phyloP scores from a whole-genome alignment of 2,888 invertebrate species.

The Leptarthrus brevirostris region DNA sequence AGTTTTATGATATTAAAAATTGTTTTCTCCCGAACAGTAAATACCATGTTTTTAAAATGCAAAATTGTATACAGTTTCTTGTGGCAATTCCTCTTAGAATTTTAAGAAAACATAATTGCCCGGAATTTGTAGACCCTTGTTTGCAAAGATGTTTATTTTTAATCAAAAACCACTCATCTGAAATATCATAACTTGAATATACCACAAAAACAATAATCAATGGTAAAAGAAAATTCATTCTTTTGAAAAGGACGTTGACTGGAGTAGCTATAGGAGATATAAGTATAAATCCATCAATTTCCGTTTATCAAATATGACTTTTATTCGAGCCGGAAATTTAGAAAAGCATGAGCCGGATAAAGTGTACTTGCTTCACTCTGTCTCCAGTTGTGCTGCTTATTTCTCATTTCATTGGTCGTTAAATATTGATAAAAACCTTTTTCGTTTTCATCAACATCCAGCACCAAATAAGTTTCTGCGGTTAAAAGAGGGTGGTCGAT shows the following conservation, averaged over 20 bases:
- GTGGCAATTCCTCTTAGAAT: too few relatives aligned
- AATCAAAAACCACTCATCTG: conserved; percentile 53
- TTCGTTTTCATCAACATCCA: conserved; percentile 10
- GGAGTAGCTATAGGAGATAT: conserved; percentile 29
- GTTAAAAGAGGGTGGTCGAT: neutral
- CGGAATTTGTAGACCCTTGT: neutral
- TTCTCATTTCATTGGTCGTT: conserved; percentile 29
- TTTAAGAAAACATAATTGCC: conserved; percentile 21
- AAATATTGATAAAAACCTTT: conserved; percentile 44
- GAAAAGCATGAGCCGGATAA: conserved; percentile 53
- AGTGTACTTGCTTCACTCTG: conserved; percentile 22
- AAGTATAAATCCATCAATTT: conserved; percentile 55
- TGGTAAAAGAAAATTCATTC: conserved; percentile 3
- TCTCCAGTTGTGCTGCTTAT: conserved; percentile 41
- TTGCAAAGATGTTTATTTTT: conserved; percentile 50
- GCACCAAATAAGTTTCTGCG: conserved; percentile 5
- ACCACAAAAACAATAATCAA: conserved; percentile 45
- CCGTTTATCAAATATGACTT: conserved; percentile 55
- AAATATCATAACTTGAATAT: conserved; percentile 40
- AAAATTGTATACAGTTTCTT: too few relatives aligned
- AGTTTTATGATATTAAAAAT: too few relatives aligned
- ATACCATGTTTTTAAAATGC: too few relatives aligned
- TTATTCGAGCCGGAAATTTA: conserved; percentile 55
- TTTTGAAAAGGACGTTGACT: conserved; percentile 7
- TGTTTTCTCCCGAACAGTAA: too few relatives aligned